Evolutionary conservation across 2,888 invertebrate genomes (phyloP).

Genomic region (Noctua comes): DNA sequence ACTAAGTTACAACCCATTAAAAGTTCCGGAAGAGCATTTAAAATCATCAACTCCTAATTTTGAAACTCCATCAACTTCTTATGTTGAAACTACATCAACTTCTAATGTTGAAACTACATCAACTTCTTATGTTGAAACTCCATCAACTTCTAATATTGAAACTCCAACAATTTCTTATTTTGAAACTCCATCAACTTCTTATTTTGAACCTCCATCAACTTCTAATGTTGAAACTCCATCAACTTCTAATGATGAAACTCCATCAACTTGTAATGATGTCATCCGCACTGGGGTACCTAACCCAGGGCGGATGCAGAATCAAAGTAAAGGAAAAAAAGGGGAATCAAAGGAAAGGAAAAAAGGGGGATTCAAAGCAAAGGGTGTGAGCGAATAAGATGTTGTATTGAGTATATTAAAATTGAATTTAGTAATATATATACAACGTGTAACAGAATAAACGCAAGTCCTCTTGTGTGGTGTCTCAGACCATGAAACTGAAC

Average conservation of each 20-base stretch:
- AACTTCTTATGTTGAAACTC: too few relatives aligned
- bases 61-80: neutral
- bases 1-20: slow-evolving; percentile 81
- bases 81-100: neutral
- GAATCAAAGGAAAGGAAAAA: neutral
- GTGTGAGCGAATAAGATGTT: neutral
- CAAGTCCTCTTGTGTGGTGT: too few relatives aligned
- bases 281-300: neutral
- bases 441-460: too few relatives aligned
- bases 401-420: neutral
- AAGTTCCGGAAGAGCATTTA: slow-evolving; percentile 72
- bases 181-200: neutral
- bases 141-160: neutral
- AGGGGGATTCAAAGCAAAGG: neutral
- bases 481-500: too few relatives aligned
- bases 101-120: too few relatives aligned
- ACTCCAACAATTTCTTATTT: neutral
- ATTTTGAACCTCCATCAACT: neutral
- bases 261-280: neutral
- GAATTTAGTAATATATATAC: neutral
- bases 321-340: neutral
- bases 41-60: slow-evolving; percentile 7
- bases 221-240: neutral
- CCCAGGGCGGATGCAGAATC: neutral
- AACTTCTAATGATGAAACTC: neutral